phyloP scores from a whole-genome alignment of 2,113 vertebrate genomes.

The Redunca redunca region DNA sequence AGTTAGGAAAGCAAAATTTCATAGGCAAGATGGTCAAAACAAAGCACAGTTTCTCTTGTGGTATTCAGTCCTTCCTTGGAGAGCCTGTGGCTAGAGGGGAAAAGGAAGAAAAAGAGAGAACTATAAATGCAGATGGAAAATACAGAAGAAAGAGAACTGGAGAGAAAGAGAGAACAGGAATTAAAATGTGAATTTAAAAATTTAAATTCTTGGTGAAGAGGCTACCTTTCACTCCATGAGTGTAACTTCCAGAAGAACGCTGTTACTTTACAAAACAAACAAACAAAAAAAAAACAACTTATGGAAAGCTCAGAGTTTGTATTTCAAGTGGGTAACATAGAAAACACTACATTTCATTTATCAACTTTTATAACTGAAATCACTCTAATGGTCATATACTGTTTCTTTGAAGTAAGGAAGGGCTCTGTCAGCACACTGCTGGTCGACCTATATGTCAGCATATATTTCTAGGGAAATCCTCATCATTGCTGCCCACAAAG shows the following conservation, averaged over 20 bases:
- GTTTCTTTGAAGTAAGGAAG: not conserved
- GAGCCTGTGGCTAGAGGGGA: not conserved
- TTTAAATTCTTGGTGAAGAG: not conserved
- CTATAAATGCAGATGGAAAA: not conserved
- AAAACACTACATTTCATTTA: not conserved
- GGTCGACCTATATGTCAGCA: not conserved
- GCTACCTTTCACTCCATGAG: not conserved
- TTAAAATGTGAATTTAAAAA: not conserved
- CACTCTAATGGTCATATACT: not conserved
- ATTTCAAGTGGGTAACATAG: not conserved
- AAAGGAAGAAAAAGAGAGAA: not conserved
- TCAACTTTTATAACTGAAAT: not conserved
- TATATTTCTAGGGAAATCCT: not conserved
- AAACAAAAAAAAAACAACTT: not conserved
- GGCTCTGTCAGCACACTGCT: not conserved
- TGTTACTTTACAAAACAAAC: not conserved
- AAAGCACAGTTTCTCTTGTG: not conserved
- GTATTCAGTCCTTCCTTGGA: not conserved
- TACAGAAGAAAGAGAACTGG: not conserved
- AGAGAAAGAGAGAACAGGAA: not conserved
- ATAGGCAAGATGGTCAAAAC: constrained; percentile 12
- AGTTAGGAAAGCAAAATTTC: constrained; percentile 36
- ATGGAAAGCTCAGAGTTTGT: not conserved
- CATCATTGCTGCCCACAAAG: not conserved
- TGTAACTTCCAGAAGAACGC: not conserved